Evolutionary conservation across 2,113 vertebrate genomes (phyloP), one percentile per base, ranked within the genome.

Genomic region (Lepidothrix coronata): DNA sequence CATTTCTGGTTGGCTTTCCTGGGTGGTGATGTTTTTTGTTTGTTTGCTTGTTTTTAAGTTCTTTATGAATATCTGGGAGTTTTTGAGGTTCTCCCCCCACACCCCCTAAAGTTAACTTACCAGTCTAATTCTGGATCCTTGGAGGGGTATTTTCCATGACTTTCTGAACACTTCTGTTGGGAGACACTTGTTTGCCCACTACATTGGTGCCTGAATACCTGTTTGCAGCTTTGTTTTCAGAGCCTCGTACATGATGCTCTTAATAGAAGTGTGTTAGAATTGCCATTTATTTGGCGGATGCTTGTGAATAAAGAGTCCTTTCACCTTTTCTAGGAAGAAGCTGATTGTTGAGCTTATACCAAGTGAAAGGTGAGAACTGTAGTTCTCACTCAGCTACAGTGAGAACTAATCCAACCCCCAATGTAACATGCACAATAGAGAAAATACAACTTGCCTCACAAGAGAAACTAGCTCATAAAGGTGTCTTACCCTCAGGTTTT

Each of bases 341-440:
- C 2, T n/a, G 41, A 6, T 18, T 8, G 8, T 71, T 74, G 23
- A 65, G 4, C 4, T 55, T 35, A 3, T 28, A 27, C 5, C 9
- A 51, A 61, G 1, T 28, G 12, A 31, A 76, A 59, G 5, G 3
- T 52, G 9, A 39, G 39, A 39, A 39, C 39, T 39, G 39, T 39
- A 39, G 39, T 39, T 39, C 39, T 11, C 39, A 39, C 39, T 39
- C 39, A 1, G 13, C 41, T 79, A 37, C 13, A 30, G n/a, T 0
- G 6, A 67, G 25, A 52, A 8, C 11, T 65, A 66, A 35, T 4
- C 2, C 3, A 51, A 20, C 41, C 10, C 11, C 5, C 25, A 24
- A 5, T 37, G 10, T 51, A 49, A 27, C 1, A 1, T 4, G 4
- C 8, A 10, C 6, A 61, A 13, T 12, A 4, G 11, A 44, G 20